These are phyloP conservation scores for Pyrgus malvae DNA, from an alignment of 2,888 invertebrate genomes.

Conservation along the genomic window DNA sequence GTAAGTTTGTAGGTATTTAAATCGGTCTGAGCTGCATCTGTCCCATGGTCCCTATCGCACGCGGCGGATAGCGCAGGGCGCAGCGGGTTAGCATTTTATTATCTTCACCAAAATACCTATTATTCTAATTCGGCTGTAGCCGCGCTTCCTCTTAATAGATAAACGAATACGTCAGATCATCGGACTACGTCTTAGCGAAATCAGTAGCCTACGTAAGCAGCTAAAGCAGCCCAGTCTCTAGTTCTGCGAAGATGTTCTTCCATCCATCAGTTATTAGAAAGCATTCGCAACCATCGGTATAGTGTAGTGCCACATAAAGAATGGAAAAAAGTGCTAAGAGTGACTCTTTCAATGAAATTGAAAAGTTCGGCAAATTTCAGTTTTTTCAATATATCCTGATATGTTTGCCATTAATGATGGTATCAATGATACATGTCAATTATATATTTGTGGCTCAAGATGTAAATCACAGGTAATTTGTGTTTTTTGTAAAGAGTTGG, in stretches of 20 bases:
- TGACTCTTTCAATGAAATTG: slow-evolving; percentile 36
- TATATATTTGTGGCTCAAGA: slow-evolving; percentile 66
- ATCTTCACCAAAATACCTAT: too few species aligned
- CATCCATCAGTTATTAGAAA: too few species aligned
- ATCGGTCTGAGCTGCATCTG: too few species aligned
- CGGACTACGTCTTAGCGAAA: slow-evolving; percentile 3
- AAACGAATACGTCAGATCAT: neutral
- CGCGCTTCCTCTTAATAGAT: too few species aligned
- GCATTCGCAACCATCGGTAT: too few species aligned
- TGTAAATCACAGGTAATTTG: slow-evolving; percentile 60
- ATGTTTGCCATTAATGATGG: slow-evolving; percentile 55
- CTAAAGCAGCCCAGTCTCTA: neutral
- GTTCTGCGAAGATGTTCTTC: slow-evolving; percentile 4
- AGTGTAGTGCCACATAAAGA: too few species aligned
- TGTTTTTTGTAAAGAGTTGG: too few species aligned
- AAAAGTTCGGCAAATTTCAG: slow-evolving; percentile 57
- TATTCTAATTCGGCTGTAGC: too few species aligned
- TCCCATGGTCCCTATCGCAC: too few species aligned
- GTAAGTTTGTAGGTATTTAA: too few species aligned
- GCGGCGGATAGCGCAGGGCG: too few species aligned
- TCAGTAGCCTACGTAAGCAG: neutral
- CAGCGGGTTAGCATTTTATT: too few species aligned
- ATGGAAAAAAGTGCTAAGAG: slow-evolving; percentile 26
- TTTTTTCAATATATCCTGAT: slow-evolving; percentile 55
- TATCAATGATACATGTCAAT: slow-evolving; percentile 66